These are phyloP conservation scores for Euplexia lucipara DNA, from an alignment of 2,888 invertebrate genomes.

Conservation along the genomic window DNA sequence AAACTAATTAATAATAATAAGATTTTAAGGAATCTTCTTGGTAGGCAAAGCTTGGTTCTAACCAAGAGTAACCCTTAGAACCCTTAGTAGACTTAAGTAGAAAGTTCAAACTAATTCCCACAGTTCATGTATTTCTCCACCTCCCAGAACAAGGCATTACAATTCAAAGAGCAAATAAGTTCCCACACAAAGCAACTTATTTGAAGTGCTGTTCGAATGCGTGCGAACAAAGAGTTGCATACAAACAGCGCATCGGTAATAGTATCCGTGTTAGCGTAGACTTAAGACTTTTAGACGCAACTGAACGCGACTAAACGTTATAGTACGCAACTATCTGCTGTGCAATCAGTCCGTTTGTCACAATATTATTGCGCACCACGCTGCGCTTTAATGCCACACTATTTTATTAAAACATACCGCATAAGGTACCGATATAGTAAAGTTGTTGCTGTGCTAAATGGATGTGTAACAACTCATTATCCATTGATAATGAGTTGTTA, in stretches of 20 bases:
- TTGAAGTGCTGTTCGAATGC: slow-evolving; percentile 21
- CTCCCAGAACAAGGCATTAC: neutral
- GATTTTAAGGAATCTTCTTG: too few relatives aligned
- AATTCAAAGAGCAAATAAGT: slow-evolving; percentile 17
- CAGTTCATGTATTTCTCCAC: neutral
- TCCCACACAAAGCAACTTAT: slow-evolving; percentile 16
- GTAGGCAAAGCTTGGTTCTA: too few relatives aligned
- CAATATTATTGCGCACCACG: slow-evolving; percentile 14
- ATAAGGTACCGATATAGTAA: slow-evolving; percentile 17
- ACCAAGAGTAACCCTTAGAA: too few relatives aligned
- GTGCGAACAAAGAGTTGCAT: slow-evolving; percentile 28
- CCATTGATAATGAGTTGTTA: too few relatives aligned
- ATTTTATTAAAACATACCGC: neutral
- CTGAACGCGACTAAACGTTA: neutral
- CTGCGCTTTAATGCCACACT: neutral
- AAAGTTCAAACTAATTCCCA: neutral
- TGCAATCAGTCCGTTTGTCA: neutral
- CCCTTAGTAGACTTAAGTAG: too few relatives aligned
- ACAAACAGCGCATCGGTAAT: slow-evolving; percentile 36
- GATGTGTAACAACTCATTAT: neutral
- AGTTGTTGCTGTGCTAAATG: neutral
- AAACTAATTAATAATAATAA: too few relatives aligned
- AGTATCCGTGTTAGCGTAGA: slow-evolving; percentile 5
- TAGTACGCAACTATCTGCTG: neutral
- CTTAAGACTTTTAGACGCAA: slow-evolving; percentile 10